Evolutionary conservation across 2,888 invertebrate species (phyloP).

Genomic region (Microctonus hyperodae): DNA sequence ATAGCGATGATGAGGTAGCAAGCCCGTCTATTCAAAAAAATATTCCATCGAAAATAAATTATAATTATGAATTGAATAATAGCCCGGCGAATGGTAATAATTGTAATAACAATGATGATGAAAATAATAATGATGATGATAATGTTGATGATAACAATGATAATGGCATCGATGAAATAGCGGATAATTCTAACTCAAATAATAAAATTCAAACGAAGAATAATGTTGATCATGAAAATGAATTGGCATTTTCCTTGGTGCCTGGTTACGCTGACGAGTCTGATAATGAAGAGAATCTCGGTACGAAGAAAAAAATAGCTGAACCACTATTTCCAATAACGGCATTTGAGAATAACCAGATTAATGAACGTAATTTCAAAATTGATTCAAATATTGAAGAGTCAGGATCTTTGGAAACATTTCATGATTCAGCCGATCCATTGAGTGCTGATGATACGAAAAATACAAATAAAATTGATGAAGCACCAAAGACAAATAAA

Average conservation of each 20-base stretch:
- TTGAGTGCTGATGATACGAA: conserved; percentile 29
- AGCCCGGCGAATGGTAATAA: background rate
- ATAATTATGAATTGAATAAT: too few species aligned
- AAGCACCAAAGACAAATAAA: conserved; percentile 48
- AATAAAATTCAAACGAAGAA: background rate
- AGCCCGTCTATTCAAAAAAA: conserved; percentile 22
- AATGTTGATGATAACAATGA: conserved; percentile 3
- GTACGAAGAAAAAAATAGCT: conserved; percentile 42
- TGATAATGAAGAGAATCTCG: conserved; percentile 61
- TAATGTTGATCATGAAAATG: conserved; percentile 26
- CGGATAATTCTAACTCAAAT: background rate
- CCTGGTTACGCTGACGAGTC: conserved; percentile 68
- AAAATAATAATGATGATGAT: background rate
- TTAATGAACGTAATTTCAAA: conserved; percentile 18
- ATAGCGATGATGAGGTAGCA: conserved; percentile 44
- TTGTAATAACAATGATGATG: background rate
- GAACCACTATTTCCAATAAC: conserved; percentile 64
- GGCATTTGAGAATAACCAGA: conserved; percentile 46
- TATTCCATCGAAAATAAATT: conserved; percentile 12
- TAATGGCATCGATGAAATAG: background rate
- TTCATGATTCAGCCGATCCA: conserved; percentile 24
- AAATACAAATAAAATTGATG: conserved; percentile 36
- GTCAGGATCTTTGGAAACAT: background rate
- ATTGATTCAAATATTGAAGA: conserved; percentile 5
- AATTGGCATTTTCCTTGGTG: conserved; percentile 63